Evolutionary conservation across 2,888 invertebrate genomes (phyloP).

Genomic region (Caenorhabditis uteleia): DNA sequence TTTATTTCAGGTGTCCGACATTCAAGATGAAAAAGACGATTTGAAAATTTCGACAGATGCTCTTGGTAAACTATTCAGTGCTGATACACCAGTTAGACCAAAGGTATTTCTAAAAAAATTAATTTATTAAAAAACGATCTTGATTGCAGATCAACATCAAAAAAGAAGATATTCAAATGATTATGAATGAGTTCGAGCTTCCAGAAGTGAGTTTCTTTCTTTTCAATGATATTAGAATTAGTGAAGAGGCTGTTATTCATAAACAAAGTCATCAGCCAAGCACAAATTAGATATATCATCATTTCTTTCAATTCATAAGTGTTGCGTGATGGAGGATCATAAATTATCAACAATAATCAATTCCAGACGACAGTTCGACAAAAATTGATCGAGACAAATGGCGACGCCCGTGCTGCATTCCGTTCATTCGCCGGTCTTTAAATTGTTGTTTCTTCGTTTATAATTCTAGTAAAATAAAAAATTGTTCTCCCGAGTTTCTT

Average conservation of each 20-base stretch:
- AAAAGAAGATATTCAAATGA: constrained; percentile 53
- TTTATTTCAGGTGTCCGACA: constrained; percentile 49
- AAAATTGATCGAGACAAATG: constrained; percentile 46
- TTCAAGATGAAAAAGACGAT: constrained; percentile 50
- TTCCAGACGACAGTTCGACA: constrained; percentile 31
- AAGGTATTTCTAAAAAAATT: constrained; percentile 5
- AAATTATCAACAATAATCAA: too few relatives aligned
- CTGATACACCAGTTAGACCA: constrained; percentile 16
- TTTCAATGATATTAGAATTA: not conserved
- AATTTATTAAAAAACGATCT: not conserved
- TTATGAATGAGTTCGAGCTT: constrained; percentile 52
- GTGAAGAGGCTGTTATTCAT: not conserved
- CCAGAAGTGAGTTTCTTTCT: constrained; percentile 26
- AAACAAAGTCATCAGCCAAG: too few relatives aligned
- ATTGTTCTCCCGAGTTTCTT: too few relatives aligned
- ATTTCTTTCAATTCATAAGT: too few relatives aligned
- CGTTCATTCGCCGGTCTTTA: constrained; percentile 31
- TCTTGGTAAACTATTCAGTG: constrained; percentile 40
- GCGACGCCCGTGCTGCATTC: constrained; percentile 32
- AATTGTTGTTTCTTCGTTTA: not conserved
- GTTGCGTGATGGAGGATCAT: too few relatives aligned
- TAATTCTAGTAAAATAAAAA: too few relatives aligned
- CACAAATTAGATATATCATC: too few relatives aligned
- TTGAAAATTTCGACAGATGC: constrained; percentile 39
- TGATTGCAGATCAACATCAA: constrained; percentile 42